Evolutionary conservation across 2,113 vertebrate genomes (phyloP).

Genomic region (Bolborhynchus lineola): DNA sequence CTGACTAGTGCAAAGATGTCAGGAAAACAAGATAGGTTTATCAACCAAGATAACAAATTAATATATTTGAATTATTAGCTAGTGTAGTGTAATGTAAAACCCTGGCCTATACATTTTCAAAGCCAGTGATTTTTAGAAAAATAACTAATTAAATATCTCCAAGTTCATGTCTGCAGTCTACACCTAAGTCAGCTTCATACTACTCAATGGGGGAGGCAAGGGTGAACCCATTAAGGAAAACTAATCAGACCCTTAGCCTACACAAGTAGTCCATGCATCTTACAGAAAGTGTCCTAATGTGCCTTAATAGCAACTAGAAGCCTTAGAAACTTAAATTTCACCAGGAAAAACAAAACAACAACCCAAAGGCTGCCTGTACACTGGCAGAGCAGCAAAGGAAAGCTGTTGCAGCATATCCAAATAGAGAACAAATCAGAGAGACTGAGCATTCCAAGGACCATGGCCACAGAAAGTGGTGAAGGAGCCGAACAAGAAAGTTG

Average conservation of each 20-base stretch:
- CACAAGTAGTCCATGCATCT: neutral
- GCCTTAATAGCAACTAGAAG: neutral
- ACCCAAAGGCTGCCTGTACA: neutral
- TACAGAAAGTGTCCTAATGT: neutral
- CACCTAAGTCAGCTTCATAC: neutral
- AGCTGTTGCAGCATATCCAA: neutral
- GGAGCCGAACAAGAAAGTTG: neutral
- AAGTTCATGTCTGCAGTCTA: neutral
- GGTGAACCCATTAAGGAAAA: neutral
- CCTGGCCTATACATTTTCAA: neutral
- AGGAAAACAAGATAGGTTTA: neutral
- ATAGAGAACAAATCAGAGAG: neutral
- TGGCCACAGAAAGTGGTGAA: neutral
- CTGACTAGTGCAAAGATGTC: neutral
- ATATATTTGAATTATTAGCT: neutral
- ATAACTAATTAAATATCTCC: neutral
- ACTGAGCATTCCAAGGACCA: neutral
- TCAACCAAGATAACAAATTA: neutral
- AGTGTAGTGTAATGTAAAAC: neutral
- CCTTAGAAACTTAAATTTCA: neutral
- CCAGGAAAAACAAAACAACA: neutral
- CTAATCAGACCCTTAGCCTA: neutral
- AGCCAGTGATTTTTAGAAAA: neutral
- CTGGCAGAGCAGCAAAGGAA: neutral
- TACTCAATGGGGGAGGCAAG: rapidly evolving